Evolutionary conservation across 2,888 invertebrate species (phyloP).

Genomic region (Rhabditophanes sp.): DNA sequence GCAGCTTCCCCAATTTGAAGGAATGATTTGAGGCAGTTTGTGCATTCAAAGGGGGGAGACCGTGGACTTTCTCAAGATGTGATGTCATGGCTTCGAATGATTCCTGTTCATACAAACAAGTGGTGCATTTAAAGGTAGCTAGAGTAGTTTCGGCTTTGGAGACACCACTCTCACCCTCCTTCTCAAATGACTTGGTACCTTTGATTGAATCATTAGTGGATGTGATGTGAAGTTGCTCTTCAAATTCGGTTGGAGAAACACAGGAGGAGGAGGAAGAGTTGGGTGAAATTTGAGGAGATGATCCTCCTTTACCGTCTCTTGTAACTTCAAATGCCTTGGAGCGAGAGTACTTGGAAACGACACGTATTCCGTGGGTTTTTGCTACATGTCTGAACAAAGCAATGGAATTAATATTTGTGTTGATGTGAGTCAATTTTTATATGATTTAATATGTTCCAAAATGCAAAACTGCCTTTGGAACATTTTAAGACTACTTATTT

Average conservation of each 20-base stretch:
- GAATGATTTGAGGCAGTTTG: constrained; percentile 18
- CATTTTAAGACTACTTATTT: background rate
- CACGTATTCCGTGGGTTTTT: constrained; percentile 46
- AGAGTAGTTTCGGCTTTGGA: too few species aligned
- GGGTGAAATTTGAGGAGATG: background rate
- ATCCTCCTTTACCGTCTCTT: constrained; percentile 6
- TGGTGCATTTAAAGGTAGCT: constrained; percentile 21
- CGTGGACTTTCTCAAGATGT: constrained; percentile 23
- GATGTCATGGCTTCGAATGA: constrained; percentile 19
- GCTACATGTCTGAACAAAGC: too few species aligned
- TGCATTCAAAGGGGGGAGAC: constrained; percentile 29
- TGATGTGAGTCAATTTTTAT: too few species aligned
- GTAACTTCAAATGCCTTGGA: constrained; percentile 36
- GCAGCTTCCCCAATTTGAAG: constrained; percentile 21
- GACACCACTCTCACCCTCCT: too few species aligned
- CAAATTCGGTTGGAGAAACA: constrained; percentile 3
- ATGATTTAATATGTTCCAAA: background rate
- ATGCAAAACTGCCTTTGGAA: background rate
- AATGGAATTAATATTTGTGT: background rate
- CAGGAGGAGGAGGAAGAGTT: background rate
- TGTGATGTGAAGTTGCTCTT: background rate
- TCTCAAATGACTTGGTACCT: too few species aligned
- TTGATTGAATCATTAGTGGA: background rate
- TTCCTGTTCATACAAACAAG: constrained; percentile 24
- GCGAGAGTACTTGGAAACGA: constrained; percentile 44